phyloP scores from a whole-genome alignment of 2,113 vertebrate species.

The Litocranius walleri region DNA sequence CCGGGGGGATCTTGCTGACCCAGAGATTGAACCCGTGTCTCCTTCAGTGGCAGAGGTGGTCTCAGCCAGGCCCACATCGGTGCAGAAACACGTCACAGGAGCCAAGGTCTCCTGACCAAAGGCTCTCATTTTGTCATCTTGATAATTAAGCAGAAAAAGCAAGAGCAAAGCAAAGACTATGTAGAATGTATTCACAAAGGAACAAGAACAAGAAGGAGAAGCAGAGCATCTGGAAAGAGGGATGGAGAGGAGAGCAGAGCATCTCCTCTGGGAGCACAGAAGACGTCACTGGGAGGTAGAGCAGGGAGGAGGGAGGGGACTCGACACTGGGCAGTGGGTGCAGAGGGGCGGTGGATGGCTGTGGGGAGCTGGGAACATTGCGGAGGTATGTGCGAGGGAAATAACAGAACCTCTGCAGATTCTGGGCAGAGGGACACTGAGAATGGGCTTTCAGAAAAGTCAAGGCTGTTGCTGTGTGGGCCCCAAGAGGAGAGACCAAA shows the following conservation, averaged over 20 bases:
- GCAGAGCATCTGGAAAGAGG: neutral
- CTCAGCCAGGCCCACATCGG: fast-evolving
- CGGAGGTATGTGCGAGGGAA: neutral
- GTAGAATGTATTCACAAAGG: neutral
- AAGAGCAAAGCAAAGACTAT: neutral
- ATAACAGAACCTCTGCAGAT: neutral
- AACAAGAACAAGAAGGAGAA: neutral
- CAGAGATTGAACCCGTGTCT: neutral
- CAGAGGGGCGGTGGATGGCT: neutral
- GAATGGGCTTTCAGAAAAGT: neutral
- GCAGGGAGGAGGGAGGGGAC: too few species aligned
- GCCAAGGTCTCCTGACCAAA: neutral
- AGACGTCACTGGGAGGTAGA: neutral
- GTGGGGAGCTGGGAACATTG: too few species aligned
- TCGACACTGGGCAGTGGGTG: fast-evolving
- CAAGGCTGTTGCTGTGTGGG: neutral
- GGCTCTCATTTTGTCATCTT: neutral
- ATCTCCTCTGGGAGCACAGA: neutral
- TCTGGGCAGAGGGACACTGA: neutral
- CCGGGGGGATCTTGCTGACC: neutral
- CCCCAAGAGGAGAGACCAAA: neutral
- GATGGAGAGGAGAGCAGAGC: neutral
- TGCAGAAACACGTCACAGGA: neutral
- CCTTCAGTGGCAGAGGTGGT: neutral
- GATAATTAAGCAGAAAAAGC: neutral